A percentile compares a stretch with the other conserved stretches of the same genome.
Evolutionary conservation across 2,113 vertebrate species (phyloP).

Genomic region (Forbesichthys papilliferus): DNA sequence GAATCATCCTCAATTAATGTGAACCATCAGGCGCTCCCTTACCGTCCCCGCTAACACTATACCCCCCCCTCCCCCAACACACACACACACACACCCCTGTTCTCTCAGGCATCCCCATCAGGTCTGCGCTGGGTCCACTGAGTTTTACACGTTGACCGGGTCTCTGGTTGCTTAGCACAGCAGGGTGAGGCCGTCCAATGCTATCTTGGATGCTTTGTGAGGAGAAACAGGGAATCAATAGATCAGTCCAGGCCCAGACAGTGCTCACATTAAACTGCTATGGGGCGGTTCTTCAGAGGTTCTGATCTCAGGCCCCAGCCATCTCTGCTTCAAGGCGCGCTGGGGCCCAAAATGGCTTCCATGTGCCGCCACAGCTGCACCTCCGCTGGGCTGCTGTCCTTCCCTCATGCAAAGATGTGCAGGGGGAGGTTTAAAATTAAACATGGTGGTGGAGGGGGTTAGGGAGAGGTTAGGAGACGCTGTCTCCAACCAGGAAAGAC

Average conservation of each 20-base stretch:
- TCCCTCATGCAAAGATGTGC: constrained; percentile 59
- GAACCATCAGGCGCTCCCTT: constrained; percentile 67
- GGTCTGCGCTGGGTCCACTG: constrained; percentile 55
- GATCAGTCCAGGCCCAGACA: constrained; percentile 53
- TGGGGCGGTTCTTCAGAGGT: constrained; percentile 54
- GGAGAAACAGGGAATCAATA: constrained; percentile 68
- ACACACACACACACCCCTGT: constrained; percentile 17
- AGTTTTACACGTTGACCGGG: constrained; percentile 52
- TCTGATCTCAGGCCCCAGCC: constrained; percentile 56
- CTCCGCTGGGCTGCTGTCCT: constrained; percentile 65
- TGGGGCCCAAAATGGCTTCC: constrained; percentile 68
- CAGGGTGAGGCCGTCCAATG: constrained; percentile 42
- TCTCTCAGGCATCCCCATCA: constrained; percentile 62
- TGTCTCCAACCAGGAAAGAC: constrained; percentile 47
- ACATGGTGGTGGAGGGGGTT: constrained; percentile 22
- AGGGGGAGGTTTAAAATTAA: constrained; percentile 50
- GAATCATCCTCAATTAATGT: constrained; percentile 75
- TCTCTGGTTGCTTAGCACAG: constrained; percentile 60
- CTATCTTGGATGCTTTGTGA: constrained; percentile 59
- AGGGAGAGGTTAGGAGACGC: constrained; percentile 42
- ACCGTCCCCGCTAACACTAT: constrained; percentile 14
- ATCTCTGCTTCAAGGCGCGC: constrained; percentile 39
- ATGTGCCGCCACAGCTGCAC: constrained; percentile 68
- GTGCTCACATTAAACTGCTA: constrained; percentile 57
- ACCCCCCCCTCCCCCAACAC: no score